phyloP scores from a whole-genome alignment of 2,888 invertebrate species.

The Orthosia incerta region DNA sequence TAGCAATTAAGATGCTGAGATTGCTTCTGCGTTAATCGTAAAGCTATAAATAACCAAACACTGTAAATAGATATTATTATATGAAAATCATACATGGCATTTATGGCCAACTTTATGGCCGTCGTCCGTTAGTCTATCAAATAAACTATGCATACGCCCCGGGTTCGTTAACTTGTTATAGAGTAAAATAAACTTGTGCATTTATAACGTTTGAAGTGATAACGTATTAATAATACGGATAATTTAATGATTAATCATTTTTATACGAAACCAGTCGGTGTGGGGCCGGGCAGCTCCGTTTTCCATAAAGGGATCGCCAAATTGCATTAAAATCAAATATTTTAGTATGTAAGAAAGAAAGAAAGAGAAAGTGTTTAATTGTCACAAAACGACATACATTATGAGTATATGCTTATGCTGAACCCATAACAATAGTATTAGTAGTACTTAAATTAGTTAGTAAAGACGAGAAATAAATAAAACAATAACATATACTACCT shows the following conservation, averaged over 20 bases:
- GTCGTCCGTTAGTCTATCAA: conserved; percentile 3
- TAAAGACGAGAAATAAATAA: too few relatives aligned
- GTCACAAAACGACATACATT: too few relatives aligned
- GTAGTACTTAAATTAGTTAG: too few relatives aligned
- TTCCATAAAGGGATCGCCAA: background rate
- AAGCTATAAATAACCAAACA: conserved; percentile 7
- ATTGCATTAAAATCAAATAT: too few relatives aligned
- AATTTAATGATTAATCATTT: conserved; percentile 14
- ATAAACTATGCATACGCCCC: background rate
- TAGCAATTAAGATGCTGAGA: background rate
- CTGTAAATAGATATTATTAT: conserved; percentile 9
- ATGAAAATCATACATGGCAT: conserved; percentile 6
- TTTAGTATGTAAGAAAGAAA: background rate
- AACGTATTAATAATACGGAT: background rate
- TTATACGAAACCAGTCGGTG: background rate
- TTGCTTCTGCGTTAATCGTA: conserved; percentile 10
- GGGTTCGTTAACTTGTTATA: conserved; percentile 23
- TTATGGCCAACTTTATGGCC: conserved; percentile 19
- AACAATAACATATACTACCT: too few relatives aligned
- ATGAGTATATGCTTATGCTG: too few relatives aligned
- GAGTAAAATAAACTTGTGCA: conserved; percentile 16
- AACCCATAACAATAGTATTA: too few relatives aligned
- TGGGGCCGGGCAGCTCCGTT: background rate
- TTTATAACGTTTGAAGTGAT: conserved; percentile 13
- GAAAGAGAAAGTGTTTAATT: too few relatives aligned